These are phyloP conservation scores for Formica selysi DNA, from an alignment of 1,140 invertebrate species.

Conservation along the genomic window DNA sequence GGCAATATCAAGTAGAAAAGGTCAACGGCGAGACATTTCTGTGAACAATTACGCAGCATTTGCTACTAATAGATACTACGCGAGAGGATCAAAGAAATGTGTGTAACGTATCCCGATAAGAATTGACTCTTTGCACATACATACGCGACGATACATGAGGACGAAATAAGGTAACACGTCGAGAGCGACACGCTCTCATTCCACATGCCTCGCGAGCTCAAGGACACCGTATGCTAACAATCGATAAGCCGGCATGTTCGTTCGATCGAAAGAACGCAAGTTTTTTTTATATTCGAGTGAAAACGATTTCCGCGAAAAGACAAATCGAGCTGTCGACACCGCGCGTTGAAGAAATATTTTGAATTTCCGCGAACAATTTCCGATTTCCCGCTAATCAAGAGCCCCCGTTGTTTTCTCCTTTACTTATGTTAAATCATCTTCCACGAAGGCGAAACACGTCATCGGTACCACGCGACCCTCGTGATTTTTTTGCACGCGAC, in stretches of 20 bases:
- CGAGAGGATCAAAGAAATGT: constrained; percentile 33
- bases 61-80: constrained; percentile 57
- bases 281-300: neutral
- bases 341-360: neutral
- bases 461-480: neutral
- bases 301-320: neutral
- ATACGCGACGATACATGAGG: neutral
- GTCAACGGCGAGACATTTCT: constrained; percentile 46
- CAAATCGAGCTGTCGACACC: neutral
- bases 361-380: neutral
- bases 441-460: neutral
- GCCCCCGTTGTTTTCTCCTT: neutral
- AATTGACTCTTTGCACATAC: neutral
- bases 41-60: constrained; percentile 27
- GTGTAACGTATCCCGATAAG: neutral
- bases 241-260: constrained; percentile 19
- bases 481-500: constrained; percentile 5
- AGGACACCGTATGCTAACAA: constrained; percentile 39
- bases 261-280: neutral
- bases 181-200: neutral
- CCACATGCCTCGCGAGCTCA: constrained; percentile 5
- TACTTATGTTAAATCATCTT: neutral
- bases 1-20: constrained; percentile 52
- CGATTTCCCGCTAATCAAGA: neutral
- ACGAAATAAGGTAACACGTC: constrained; percentile 30